phyloP scores from a whole-genome alignment of 2,113 vertebrate species.

The Elgaria multicarinata region DNA sequence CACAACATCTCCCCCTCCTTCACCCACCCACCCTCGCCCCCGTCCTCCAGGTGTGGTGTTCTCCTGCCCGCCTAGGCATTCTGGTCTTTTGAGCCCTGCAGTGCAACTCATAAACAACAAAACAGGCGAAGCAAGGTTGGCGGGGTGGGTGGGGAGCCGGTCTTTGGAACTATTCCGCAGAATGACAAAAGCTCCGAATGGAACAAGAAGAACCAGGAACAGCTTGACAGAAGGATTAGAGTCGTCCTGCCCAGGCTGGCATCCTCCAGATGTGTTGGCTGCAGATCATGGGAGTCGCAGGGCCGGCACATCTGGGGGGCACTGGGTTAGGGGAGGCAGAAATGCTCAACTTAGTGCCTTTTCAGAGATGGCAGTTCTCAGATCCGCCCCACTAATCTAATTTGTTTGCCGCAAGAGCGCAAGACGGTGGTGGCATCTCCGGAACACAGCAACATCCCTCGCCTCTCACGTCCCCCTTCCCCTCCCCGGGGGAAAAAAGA shows the following conservation, averaged over 20 bases:
- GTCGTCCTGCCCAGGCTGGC: slow-evolving; percentile 50
- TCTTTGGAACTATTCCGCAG: not conserved
- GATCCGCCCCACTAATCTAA: not conserved
- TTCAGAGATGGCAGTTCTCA: rapidly evolving
- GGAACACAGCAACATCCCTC: slow-evolving; percentile 33
- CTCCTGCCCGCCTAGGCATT: not conserved
- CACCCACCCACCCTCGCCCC: not conserved
- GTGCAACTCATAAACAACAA: not conserved
- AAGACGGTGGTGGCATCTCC: not conserved
- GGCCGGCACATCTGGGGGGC: slow-evolving; percentile 30
- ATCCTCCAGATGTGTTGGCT: slow-evolving; percentile 27
- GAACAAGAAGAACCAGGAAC: not conserved
- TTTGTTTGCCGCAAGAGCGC: not conserved
- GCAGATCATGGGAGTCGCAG: too few relatives aligned
- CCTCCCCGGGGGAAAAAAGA: rapidly evolving
- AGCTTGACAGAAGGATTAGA: not conserved
- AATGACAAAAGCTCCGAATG: not conserved
- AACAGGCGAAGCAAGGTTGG: not conserved
- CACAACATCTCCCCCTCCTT: not conserved
- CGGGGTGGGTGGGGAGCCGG: too few relatives aligned
- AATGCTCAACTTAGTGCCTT: not conserved
- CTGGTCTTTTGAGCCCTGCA: not conserved
- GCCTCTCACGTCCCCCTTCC: not conserved
- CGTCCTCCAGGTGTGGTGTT: not conserved
- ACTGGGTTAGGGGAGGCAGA: too few relatives aligned